These are phyloP conservation scores for Leptodactylus fuscus DNA, from an alignment of 2,113 vertebrate species.

Conservation along the genomic window DNA sequence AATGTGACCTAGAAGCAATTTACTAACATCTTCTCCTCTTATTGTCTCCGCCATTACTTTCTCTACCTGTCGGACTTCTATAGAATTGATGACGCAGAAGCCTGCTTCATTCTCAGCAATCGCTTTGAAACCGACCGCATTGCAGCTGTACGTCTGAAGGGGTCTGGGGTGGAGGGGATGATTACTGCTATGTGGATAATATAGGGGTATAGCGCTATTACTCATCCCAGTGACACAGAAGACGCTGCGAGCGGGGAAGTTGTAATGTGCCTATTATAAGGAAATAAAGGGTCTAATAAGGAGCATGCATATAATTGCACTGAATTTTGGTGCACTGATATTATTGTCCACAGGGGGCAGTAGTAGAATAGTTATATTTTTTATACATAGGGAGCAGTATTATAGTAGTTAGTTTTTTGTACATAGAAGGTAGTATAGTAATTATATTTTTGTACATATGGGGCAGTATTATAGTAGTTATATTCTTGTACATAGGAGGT, in stretches of 20 bases:
- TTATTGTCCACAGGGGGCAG: too few relatives aligned
- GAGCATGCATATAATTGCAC: too few relatives aligned
- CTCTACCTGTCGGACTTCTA: constrained; percentile 63
- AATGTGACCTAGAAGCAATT: too few relatives aligned
- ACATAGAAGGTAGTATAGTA: too few relatives aligned
- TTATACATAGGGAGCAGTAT: too few relatives aligned
- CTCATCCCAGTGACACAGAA: not conserved
- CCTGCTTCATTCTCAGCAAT: constrained; percentile 86
- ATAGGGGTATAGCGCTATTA: not conserved
- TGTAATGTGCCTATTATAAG: not conserved
- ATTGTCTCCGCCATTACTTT: not conserved
- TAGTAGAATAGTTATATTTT: too few relatives aligned
- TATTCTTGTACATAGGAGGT: too few relatives aligned
- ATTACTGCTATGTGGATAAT: not conserved
- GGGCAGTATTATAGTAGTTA: too few relatives aligned
- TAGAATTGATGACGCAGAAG: constrained; percentile 85
- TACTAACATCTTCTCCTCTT: not conserved
- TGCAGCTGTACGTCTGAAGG: constrained; percentile 75
- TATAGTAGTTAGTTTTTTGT: too few relatives aligned
- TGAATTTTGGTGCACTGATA: not conserved
- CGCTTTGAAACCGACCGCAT: constrained; percentile 84
- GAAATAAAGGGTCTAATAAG: not conserved
- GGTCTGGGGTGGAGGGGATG: not conserved
- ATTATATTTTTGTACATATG: too few relatives aligned
- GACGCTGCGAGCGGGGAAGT: not conserved